Base-by-base conservation (phyloP, 2,888 invertebrate genomes). In the Drosophila infuscata region DNA sequence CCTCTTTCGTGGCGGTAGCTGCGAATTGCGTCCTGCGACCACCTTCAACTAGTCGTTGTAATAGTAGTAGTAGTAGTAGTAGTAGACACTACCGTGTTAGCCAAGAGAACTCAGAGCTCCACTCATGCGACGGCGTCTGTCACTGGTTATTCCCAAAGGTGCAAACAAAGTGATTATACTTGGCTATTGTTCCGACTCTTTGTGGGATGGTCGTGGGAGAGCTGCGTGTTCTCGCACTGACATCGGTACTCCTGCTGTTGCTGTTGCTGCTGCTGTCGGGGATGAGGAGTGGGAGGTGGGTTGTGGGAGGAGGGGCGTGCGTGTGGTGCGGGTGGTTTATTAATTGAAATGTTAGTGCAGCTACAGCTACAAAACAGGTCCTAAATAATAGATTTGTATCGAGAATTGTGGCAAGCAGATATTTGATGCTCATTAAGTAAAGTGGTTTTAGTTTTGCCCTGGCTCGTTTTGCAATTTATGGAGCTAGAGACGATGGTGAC, bases 351-450 rank as follows among this genome's bases (percentile, higher is more conserved):
- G 80, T 88, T 83, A 83, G 80, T 91, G 88, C 83, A 74, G 75
- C 69, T 74, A 70, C 73, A 77, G 72, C 75, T 56, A 68, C 73
- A 76, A 74, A 81, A 73, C 74, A 77, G 73, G 73, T 82, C 84
- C 83, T 91, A 88, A 91, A 91, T 91, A 91, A 91, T 91, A 80
- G 87, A 91, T 91, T 84, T 84, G 88, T 86, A 90, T 82, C 86
- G 91, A 88, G 85, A 83, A 86, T 85, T 85, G 85, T 82, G 91
- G 82, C 83, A 77, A 79, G 75, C 68, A 74, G 83, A 91, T 91
- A 91, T 91, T 91, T 91, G 91, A 91, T 91, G 91, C 91, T 91
- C 91, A 91, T 91, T 91, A 91, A 91, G 87, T 91, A 91, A 91
- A 91, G 91, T 91, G 91, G 89, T 91, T 91, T 90, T 83, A 89